A percentile compares a stretch with the other conserved stretches of the same genome.
These are phyloP conservation scores for Strigamia transsilvanica DNA, from an alignment of 2,888 invertebrate species.

Conservation along the genomic window DNA sequence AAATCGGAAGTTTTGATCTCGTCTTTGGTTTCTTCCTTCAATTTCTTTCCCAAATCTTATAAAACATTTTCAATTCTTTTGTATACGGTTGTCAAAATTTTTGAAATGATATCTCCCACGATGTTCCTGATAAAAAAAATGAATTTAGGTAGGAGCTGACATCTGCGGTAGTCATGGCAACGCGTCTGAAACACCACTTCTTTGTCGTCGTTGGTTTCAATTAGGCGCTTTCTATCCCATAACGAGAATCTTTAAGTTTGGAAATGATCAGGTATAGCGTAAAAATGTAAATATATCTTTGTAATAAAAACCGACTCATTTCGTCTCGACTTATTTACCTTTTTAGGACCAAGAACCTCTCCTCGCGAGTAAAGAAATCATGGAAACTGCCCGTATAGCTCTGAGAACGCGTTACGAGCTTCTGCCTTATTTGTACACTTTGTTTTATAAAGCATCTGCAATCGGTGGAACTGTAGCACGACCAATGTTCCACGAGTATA, in stretches of 20 bases:
- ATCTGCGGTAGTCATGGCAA: slow-evolving; percentile 60
- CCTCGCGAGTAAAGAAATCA: slow-evolving; percentile 50
- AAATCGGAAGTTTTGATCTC: too few species aligned
- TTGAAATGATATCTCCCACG: background rate
- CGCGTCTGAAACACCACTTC: slow-evolving; percentile 62
- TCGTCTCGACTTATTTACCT: slow-evolving; percentile 1
- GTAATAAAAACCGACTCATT: background rate
- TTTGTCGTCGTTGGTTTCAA: slow-evolving; percentile 67
- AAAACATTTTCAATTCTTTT: background rate
- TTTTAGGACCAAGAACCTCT: slow-evolving; percentile 54
- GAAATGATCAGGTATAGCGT: slow-evolving; percentile 54
- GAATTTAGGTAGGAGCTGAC: slow-evolving; percentile 59
- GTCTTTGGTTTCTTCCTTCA: background rate
- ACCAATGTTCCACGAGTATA: slow-evolving; percentile 63
- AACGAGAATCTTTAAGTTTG: slow-evolving; percentile 63
- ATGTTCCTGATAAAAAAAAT: slow-evolving; percentile 8
- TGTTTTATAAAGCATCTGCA: slow-evolving; percentile 62
- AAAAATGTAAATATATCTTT: background rate
- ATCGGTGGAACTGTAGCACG: slow-evolving; percentile 63
- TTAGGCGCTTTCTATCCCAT: slow-evolving; percentile 67
- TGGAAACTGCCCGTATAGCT: slow-evolving; percentile 52
- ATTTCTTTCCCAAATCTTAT: background rate
- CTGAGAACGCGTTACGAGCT: slow-evolving; percentile 63
- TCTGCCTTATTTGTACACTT: slow-evolving; percentile 67
- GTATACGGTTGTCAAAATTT: background rate